Conservation (phyloP, 2,888 invertebrate species). For the Torymus texanus region DNA sequence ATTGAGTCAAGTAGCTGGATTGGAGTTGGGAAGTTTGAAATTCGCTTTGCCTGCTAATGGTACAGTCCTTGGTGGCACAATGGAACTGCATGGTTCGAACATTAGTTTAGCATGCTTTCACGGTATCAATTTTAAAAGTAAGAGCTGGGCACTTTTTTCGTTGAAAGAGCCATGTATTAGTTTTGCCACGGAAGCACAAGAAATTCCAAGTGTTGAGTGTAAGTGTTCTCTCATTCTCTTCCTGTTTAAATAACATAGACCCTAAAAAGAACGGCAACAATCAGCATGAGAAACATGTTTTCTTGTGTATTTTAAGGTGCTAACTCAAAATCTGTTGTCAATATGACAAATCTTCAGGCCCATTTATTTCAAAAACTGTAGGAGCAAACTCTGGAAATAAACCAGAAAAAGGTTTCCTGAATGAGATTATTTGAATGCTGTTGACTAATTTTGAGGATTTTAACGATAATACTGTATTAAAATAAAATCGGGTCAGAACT, state of each 20-base stretch:
- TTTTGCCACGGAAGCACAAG: slow-evolving; percentile 95
- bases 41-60: slow-evolving; percentile 83
- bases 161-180: slow-evolving; percentile 94
- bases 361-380: too few species aligned
- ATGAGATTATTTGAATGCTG: too few species aligned
- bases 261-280: too few species aligned
- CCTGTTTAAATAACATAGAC: not conserved
- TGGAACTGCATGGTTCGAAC: slow-evolving; percentile 92
- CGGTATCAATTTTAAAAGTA: slow-evolving; percentile 96
- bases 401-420: too few species aligned
- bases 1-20: slow-evolving; percentile 86
- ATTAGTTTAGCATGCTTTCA: slow-evolving; percentile 98
- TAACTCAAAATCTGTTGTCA: too few species aligned
- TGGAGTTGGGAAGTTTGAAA: slow-evolving; percentile 85
- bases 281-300: too few species aligned
- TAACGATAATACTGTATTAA: too few species aligned
- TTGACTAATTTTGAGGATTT: too few species aligned
- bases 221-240: slow-evolving; percentile 59
- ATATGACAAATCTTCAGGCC: too few species aligned
- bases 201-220: slow-evolving; percentile 84
- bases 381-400: too few species aligned
- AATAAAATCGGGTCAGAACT: too few species aligned
- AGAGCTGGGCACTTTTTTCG: slow-evolving; percentile 97
- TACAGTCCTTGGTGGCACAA: slow-evolving; percentile 90
- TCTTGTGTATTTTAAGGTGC: too few species aligned